A percentile compares a stretch with the other conserved stretches of the same genome.
These are phyloP conservation scores for Enteromius fasciolatus DNA, from an alignment of 2,797 vertebrate species.

Conservation along the genomic window DNA sequence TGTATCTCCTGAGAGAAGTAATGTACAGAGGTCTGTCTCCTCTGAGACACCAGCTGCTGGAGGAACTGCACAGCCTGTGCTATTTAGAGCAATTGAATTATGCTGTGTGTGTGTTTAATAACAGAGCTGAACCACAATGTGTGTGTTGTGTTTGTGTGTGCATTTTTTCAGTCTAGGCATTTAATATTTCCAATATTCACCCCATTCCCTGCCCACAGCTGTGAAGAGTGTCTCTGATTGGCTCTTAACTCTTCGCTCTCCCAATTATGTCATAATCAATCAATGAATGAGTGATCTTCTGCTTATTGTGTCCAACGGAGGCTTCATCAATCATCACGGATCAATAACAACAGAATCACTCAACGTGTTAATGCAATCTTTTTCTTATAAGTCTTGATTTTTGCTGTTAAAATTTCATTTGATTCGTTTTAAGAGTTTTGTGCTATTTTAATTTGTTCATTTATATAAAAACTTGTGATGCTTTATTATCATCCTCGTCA, in stretches of 20 bases:
- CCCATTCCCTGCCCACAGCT: not conserved
- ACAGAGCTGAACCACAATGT: not conserved
- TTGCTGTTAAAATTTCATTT: not conserved
- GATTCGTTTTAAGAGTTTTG: not conserved
- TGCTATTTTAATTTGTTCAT: not conserved
- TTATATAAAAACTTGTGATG: not conserved
- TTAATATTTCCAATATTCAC: slow-evolving; percentile 1
- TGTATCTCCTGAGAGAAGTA: slow-evolving; percentile 22
- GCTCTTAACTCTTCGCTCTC: slow-evolving; percentile 2
- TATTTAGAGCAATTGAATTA: slow-evolving; percentile 42
- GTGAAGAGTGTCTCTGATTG: slow-evolving; percentile 47
- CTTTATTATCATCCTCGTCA: not conserved
- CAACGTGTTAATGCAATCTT: not conserved
- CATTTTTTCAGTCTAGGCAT: not conserved
- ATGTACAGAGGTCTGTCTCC: slow-evolving; percentile 42
- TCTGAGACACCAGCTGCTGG: slow-evolving; percentile 23
- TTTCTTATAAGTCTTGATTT: not conserved
- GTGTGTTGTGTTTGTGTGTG: slow-evolving; percentile 23
- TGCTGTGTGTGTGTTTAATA: slow-evolving; percentile 7
- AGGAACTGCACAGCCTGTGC: slow-evolving; percentile 27
- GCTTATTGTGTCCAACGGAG: not conserved
- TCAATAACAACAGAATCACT: slow-evolving; percentile 11
- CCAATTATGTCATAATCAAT: slow-evolving; percentile 40
- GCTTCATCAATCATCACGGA: slow-evolving; percentile 20
- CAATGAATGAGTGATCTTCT: slow-evolving; percentile 21